Base-by-base conservation (phyloP, 1,140 invertebrate genomes). In the Aplysia californica region DNA sequence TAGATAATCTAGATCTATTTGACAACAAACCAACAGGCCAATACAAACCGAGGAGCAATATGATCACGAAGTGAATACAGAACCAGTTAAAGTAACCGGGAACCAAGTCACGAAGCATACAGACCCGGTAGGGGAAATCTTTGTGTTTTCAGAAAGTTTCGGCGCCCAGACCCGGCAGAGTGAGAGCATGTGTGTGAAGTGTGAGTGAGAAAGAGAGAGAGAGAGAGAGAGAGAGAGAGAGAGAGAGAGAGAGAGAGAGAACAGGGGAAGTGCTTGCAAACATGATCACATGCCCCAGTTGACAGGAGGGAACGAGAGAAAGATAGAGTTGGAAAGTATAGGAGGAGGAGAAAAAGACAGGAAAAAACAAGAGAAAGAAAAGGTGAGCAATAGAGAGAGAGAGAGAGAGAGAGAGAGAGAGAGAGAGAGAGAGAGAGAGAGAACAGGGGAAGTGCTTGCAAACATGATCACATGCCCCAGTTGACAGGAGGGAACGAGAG, bases 191-290 rank as follows among this genome's bases (percentile, higher is more conserved):
- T n/a, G n/a, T n/a, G n/a, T n/a, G n/a, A n/a, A n/a, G 41, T n/a
- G 41, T n/a, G 38, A 23, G 41, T n/a, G 67, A 23, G 35, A 23
- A 39, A 23, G 23, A 21, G 36, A 41, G 67, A 41, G 33, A 69
- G 33, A 67, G 65, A 67, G 65, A 67, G 65, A 67, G 65, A 67
- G 65, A 67, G 65, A 67, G 65, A 67, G 67, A 69, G 31, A 69
- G 67, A 69, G 89, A 96, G 94, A 88, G 97, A 96, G 1, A 96
- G 93, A 5, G 95, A 95, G 78, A 93, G 92, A 31, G 35, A 36
- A 36, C 10, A 44, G n/a, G n/a, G 5, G 3, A n/a, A n/a, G n/a
- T n/a, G n/a, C n/a, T n/a, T n/a, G n/a, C n/a, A n/a, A n/a, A n/a
- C n/a, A n/a, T n/a, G n/a, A 2, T 1, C n/a, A 66, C 31, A n/a